phyloP scores from a whole-genome alignment of 64 coral and sea anemone genomes.

The Hydrozoanthus tunicans region DNA sequence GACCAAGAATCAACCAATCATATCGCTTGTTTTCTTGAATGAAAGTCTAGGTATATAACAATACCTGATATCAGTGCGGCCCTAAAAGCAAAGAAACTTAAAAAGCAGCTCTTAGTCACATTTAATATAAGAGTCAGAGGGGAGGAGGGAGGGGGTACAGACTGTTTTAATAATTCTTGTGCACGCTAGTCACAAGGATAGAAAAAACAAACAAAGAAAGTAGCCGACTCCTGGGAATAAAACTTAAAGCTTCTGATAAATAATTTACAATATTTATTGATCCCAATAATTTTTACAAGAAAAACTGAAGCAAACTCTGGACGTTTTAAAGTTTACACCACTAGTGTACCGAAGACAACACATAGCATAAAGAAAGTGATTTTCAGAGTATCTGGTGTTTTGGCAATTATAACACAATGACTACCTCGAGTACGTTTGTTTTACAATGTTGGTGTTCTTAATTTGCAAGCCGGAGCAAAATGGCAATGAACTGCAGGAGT shows the following conservation, averaged over 20 bases:
- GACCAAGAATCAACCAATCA: too few relatives aligned
- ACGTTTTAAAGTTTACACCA: slow-evolving; percentile 23
- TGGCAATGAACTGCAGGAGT: not conserved
- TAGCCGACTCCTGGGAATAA: too few relatives aligned
- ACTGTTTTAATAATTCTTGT: too few relatives aligned
- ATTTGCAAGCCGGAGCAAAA: slow-evolving; percentile 25
- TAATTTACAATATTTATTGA: slow-evolving; percentile 63
- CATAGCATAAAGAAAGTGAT: not conserved
- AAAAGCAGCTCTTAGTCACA: too few relatives aligned
- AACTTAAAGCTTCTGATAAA: slow-evolving; percentile 25
- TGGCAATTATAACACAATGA: not conserved
- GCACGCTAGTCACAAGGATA: too few relatives aligned
- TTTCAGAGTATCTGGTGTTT: not conserved
- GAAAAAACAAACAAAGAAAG: too few relatives aligned
- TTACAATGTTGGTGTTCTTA: not conserved
- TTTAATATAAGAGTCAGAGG: too few relatives aligned
- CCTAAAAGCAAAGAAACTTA: too few relatives aligned
- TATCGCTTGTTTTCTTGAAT: too few relatives aligned
- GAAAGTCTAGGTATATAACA: too few relatives aligned
- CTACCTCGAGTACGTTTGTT: not conserved
- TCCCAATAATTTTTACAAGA: slow-evolving; percentile 50
- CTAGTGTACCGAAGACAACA: slow-evolving; percentile 4
- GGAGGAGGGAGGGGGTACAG: too few relatives aligned
- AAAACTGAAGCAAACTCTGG: slow-evolving; percentile 35
- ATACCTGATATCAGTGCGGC: too few relatives aligned